A percentile compares a stretch with the other conserved stretches of the same genome.
These are phyloP conservation scores for Drosophila pseudoananassae DNA, from an alignment of 1,140 invertebrate species.

Conservation along the genomic window DNA sequence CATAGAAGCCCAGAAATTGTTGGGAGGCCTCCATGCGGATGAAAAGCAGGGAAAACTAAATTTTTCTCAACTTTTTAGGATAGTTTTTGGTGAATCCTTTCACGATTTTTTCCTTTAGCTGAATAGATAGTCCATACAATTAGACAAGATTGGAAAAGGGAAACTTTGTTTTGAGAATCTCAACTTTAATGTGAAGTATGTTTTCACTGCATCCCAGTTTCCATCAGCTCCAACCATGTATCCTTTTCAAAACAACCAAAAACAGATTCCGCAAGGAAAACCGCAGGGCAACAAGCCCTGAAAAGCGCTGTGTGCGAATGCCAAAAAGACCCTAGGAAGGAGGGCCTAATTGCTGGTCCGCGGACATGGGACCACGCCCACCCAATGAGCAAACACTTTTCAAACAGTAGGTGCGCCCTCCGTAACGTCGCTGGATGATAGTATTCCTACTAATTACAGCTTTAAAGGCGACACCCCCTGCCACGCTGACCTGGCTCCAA, in stretches of 20 bases:
- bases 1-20: slow-evolving; percentile 13
- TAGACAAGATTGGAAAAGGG: too few species aligned
- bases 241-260: slow-evolving; percentile 3
- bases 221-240: slow-evolving; percentile 6
- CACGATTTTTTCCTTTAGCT: background rate
- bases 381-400: slow-evolving; percentile 60
- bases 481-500: slow-evolving; percentile 12
- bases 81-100: background rate
- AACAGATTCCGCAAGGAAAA: slow-evolving; percentile 34
- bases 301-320: slow-evolving; percentile 27
- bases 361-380: slow-evolving; percentile 52
- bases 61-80: background rate
- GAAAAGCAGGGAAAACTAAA: slow-evolving; percentile 5
- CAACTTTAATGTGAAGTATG: too few species aligned
- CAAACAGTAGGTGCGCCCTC: slow-evolving; percentile 26
- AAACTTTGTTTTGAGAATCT: too few species aligned
- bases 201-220: slow-evolving; percentile 11
- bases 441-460: slow-evolving; percentile 64
- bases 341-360: slow-evolving; percentile 62
- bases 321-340: slow-evolving; percentile 38
- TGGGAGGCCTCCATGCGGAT: background rate
- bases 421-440: slow-evolving; percentile 8
- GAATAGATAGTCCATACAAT: background rate
- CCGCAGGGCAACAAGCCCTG: slow-evolving; percentile 20
- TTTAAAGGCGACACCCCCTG: slow-evolving; percentile 39